Percentiles rank a stretch among this genome's conserved stretches.
phyloP scores from a whole-genome alignment of 2,888 invertebrate genomes.

The Chrysotoxum bicinctum region DNA sequence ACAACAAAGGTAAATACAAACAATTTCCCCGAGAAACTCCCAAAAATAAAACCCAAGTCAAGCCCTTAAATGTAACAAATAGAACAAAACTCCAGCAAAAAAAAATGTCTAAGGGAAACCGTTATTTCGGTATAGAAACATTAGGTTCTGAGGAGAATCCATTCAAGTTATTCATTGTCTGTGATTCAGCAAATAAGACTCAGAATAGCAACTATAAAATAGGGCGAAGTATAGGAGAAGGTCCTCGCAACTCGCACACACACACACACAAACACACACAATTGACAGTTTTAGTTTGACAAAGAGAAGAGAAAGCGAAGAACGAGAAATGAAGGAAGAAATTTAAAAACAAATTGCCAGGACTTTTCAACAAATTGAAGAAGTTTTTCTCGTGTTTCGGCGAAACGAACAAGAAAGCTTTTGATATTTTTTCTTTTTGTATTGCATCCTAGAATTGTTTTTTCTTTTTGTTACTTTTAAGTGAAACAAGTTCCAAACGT shows the following conservation, averaged over 20 bases:
- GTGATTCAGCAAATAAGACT: slow-evolving; percentile 9
- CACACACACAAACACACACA: not conserved
- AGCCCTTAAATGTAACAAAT: not conserved
- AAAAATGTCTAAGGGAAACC: slow-evolving; percentile 20
- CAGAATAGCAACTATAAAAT: slow-evolving; percentile 5
- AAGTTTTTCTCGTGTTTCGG: slow-evolving; percentile 43
- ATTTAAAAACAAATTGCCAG: slow-evolving; percentile 58
- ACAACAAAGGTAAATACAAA: slow-evolving; percentile 27
- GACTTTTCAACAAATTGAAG: slow-evolving; percentile 64
- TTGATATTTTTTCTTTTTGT: slow-evolving; percentile 37
- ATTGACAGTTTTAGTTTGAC: not conserved
- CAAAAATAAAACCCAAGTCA: slow-evolving; percentile 10
- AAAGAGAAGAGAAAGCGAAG: not conserved
- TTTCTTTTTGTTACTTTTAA: slow-evolving; percentile 16
- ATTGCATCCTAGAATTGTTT: not conserved
- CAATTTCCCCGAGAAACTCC: slow-evolving; percentile 11
- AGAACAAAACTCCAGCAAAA: not conserved
- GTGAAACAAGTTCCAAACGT: slow-evolving; percentile 46
- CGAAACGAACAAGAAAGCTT: slow-evolving; percentile 41
- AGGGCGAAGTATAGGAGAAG: not conserved
- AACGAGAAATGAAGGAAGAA: slow-evolving; percentile 17
- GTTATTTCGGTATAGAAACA: not conserved
- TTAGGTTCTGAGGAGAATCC: slow-evolving; percentile 1
- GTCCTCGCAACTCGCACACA: too few relatives aligned
- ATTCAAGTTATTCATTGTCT: slow-evolving; percentile 44